Base-by-base conservation (phyloP, 2,113 vertebrate genomes). In the Pristiophorus japonicus region DNA sequence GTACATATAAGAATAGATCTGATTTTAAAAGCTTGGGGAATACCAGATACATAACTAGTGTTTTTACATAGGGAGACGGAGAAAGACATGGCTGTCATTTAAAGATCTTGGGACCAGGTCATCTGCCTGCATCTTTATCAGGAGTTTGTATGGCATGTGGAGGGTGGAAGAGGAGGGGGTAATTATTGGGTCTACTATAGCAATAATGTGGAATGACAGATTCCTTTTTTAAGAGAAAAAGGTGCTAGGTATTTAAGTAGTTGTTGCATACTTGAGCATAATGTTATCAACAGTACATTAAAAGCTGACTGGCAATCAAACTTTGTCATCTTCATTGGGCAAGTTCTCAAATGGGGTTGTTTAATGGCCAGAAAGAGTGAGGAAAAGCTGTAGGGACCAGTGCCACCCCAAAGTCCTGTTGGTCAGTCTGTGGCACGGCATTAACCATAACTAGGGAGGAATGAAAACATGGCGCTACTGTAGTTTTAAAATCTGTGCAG, bases 401-500 rank as follows among this genome's bases (percentile, higher is more conserved):
- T 55, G 51, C 27, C 38, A 63, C 59, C 14, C n/a, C 22, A 1
- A 51, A 34, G 8, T 88, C 24, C 88, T 38, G 59, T 63, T 92
- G 88, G 16, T 63, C 51, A 34, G 51, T 59, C 34, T 90, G 47
- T 90, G 27, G 51, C 51, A 59, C 16, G 12, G 30, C 51, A 30
- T 12, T 59, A 90, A 1, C 51, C 3, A 27, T 90, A 45, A 67
- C n/a, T 18, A 18, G 27, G 93, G 4, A 70, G 45, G 45, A 16
- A 94, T 34, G 30, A 70, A n/a, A 92, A 63, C 88, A 38, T 51
- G 93, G 42, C 7, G 16, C 14, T 16, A 3, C 24, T 70, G 42
- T 51, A 51, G 45, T 34, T 94, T 94, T 70, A 94, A 94, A 67
- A 66, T 94, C 45, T 94, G 92, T 47, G 63, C 92, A 30, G 42